phyloP scores from a whole-genome alignment of 1,140 invertebrate genomes.

The Reticulitermes speratus region DNA sequence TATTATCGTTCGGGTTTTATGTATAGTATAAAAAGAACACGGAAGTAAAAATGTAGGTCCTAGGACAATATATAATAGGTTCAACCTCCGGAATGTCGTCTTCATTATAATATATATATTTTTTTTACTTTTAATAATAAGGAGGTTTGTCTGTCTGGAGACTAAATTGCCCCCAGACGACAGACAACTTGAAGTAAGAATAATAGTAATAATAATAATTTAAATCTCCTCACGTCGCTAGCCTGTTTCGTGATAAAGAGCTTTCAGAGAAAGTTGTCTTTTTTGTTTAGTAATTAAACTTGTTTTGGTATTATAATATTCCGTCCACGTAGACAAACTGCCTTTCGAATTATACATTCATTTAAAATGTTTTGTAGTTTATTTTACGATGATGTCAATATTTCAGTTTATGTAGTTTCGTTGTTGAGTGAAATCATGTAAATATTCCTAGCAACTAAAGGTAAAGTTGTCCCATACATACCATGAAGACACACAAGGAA shows the following conservation, averaged over 20 bases:
- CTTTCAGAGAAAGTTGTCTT: not conserved
- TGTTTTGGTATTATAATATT: no score
- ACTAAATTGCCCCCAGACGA: not conserved
- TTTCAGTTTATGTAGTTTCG: no score
- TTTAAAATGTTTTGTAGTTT: no score
- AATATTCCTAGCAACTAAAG: no score
- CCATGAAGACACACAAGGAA: no score
- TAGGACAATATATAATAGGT: constrained; percentile 13
- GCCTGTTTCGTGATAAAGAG: not conserved
- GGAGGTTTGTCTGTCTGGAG: not conserved
- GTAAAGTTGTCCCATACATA: no score
- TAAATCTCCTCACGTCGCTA: not conserved
- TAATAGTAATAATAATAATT: not conserved
- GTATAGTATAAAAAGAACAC: not conserved
- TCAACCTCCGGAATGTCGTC: not conserved
- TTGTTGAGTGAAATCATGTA: no score
- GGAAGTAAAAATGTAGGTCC: not conserved
- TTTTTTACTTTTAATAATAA: not conserved
- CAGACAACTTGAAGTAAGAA: not conserved
- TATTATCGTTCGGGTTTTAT: not conserved
- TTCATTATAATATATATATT: not conserved
- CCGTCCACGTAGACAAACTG: no score
- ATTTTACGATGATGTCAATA: no score
- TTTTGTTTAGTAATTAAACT: not conserved
- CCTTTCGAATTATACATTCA: no score